phyloP scores from a whole-genome alignment of 1,140 invertebrate genomes.

The Geopemphigus sp. region DNA sequence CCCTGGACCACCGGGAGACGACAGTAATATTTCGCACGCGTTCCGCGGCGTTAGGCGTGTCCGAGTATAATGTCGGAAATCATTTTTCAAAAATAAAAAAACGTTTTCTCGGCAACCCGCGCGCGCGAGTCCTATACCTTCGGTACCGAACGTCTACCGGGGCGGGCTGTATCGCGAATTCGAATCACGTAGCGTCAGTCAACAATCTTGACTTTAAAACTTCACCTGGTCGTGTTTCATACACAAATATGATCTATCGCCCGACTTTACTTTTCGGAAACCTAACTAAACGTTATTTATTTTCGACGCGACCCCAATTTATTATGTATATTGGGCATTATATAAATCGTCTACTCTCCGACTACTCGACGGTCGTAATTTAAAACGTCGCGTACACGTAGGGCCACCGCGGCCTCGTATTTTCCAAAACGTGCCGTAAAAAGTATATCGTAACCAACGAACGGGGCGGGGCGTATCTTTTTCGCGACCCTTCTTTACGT shows the following conservation, averaged over 20 bases:
- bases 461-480: no score
- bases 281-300: conserved; percentile 21
- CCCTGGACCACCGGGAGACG: no score
- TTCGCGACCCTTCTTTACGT: no score
- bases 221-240: neutral
- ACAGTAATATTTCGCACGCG: neutral
- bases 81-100: conserved; percentile 28
- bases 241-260: conserved; percentile 20
- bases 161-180: conserved; percentile 5
- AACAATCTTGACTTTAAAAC: conserved; percentile 15
- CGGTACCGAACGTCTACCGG: no score
- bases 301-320: neutral
- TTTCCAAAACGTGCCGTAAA: no score
- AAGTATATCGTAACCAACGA: no score
- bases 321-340: no score
- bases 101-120: neutral
- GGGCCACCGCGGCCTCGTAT: no score
- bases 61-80: conserved; percentile 18
- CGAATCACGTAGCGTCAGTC: conserved; percentile 26
- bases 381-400: neutral
- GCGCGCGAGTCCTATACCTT: no score
- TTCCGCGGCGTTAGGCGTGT: neutral
- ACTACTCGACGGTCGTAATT: neutral
- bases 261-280: neutral
- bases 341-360: neutral